A percentile compares a stretch with the other conserved stretches of the same genome.
Evolutionary conservation across 2,797 vertebrate species (phyloP).

Genomic region (Adrianichthys oophorus): DNA sequence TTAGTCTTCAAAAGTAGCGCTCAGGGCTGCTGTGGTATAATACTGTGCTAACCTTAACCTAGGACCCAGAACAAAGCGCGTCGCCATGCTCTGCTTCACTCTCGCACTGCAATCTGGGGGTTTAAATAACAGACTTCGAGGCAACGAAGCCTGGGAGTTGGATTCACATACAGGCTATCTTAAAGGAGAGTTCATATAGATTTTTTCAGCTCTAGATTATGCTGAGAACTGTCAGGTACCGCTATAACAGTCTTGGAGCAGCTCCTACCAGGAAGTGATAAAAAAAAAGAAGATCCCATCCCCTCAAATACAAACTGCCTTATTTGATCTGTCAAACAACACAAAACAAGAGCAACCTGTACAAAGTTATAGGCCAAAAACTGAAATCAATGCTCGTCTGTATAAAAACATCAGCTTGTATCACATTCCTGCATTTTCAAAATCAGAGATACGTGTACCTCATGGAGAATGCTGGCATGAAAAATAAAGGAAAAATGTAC

Average conservation of each 20-base stretch:
- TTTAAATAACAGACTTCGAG: constrained; percentile 74
- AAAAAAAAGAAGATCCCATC: constrained; percentile 51
- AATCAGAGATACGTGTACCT: constrained; percentile 21
- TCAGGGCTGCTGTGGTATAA: constrained; percentile 49
- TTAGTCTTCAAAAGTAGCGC: constrained; percentile 56
- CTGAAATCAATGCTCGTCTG: too few species aligned
- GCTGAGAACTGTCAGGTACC: constrained; percentile 23
- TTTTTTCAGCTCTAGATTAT: constrained; percentile 33
- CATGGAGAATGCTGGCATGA: constrained; percentile 36
- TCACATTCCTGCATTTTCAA: constrained; percentile 41
- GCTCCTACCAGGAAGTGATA: constrained; percentile 55
- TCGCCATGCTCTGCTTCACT: constrained; percentile 48
- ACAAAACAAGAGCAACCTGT: constrained; percentile 37
- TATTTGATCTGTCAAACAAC: constrained; percentile 55
- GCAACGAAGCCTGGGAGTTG: constrained; percentile 55
- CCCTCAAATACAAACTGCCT: constrained; percentile 55
- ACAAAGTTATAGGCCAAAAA: too few species aligned
- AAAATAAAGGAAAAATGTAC: constrained; percentile 35
- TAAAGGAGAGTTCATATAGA: constrained; percentile 36
- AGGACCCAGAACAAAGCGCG: constrained; percentile 60
- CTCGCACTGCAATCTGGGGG: constrained; percentile 52
- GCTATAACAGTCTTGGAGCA: constrained; percentile 36
- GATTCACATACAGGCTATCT: constrained; percentile 40
- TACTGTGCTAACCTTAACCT: constrained; percentile 59
- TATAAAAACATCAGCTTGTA: constrained; percentile 19